Evolutionary conservation across 2,797 vertebrate genomes (phyloP).

Genomic region (Choloepus didactylus): DNA sequence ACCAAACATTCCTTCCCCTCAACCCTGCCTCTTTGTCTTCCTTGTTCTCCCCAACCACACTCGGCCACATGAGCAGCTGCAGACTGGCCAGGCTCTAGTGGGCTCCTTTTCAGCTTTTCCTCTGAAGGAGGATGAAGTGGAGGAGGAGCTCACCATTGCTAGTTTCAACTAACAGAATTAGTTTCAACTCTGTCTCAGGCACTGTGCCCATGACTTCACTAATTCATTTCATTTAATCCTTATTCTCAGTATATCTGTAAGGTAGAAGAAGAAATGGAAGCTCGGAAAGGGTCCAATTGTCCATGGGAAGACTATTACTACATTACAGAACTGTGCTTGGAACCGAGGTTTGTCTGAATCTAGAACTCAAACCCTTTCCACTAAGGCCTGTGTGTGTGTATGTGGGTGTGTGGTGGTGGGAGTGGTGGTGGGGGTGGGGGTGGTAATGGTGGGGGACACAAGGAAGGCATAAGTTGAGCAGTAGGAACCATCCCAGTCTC

Average conservation of each 20-base stretch:
- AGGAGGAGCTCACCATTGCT: background rate
- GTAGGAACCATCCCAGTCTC: background rate
- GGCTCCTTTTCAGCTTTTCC: background rate
- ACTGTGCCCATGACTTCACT: background rate
- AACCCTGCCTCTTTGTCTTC: background rate
- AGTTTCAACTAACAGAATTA: too few relatives aligned
- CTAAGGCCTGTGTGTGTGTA: accelerated
- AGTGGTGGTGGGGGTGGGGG: accelerated
- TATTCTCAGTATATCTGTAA: background rate
- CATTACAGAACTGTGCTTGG: background rate
- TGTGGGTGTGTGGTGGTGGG: background rate
- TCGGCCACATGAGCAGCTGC: background rate
- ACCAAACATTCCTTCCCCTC: background rate
- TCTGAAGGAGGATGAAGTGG: background rate
- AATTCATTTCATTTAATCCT: background rate
- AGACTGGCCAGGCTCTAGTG: background rate
- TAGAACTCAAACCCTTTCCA: background rate
- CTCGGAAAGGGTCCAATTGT: background rate
- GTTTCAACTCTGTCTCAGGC: background rate
- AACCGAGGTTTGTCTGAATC: background rate
- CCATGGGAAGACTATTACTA: background rate
- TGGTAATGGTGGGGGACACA: background rate
- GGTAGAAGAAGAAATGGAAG: constrained; percentile 4
- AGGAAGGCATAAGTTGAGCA: background rate
- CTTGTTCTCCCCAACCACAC: background rate